Base-by-base conservation (phyloP, 1,140 invertebrate species). In the Trypoxylus dichotomus region DNA sequence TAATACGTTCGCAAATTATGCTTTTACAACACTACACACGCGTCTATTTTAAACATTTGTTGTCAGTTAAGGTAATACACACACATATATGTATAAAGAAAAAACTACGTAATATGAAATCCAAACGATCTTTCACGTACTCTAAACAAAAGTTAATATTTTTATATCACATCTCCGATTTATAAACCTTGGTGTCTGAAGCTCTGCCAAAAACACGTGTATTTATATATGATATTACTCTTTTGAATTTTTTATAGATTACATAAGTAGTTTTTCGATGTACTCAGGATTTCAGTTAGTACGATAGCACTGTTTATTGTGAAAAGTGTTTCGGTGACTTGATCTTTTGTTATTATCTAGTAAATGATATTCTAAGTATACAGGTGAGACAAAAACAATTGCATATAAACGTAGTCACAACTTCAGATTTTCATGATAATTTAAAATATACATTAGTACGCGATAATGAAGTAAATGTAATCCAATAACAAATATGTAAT, bases 151-250 rank as follows among this genome's bases (percentile, higher is more conserved):
- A 54, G 47, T 19, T 19, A 5, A 19, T 54, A 54, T 54, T 54
- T 54, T 54, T n/a, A 54, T 54, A n/a, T n/a, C 47, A 19, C 13
- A n/a, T 13, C 47, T 54, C 3, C 5, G 19, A 68, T 68, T 68
- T 68, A 68, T 68, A 68, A 27, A 25, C 60, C 24, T n/a, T 1
- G 13, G 60, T 27, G 24, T 24, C 60, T 68, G 60, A 68, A 68
- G 60, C 60, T 27, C 13, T 24, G 60, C 60, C 60, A 68, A 68
- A 10, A 68, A 2, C 60, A 68, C 60, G 60, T 68, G 60, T 68
- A 68, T 68, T 68, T 68, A 68, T 68, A 68, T 54, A 54, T 54
- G 15, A 68, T 68, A 24, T 29, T 68, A 24, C 19, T 68, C 60
- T 27, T 68, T 13, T 15, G 60, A 27, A 27, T 68, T 29, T 68